Evolutionary conservation across 37 sponge, comb jelly and placozoan species (phyloP), one percentile per base, ranked within the genome.

Genomic region (Haliclona indistincta): DNA sequence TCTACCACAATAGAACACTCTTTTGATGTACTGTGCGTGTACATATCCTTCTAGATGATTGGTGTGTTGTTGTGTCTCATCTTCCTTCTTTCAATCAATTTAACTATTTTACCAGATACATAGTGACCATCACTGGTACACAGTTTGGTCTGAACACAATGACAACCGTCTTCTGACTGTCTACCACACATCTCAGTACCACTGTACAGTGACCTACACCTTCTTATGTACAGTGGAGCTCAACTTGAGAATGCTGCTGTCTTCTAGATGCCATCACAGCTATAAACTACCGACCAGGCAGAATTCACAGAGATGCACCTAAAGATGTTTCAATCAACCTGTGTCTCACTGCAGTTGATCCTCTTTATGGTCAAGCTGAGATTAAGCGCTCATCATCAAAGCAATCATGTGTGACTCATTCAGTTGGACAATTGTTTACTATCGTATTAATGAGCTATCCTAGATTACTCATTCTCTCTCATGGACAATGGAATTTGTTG

Each of bases 341-440:
- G 26, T 22, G 56, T 23, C 79, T 95, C 4, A 72, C 69, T 25
- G 32, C 60, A n/a, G 80, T 95, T 20, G 32, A 26, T 2, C 80
- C 95, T 6, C 54, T 87, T 0, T 88, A 87, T 35, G 95, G 95
- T 13, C 35, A 42, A 15, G 85, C 82, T 17, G 56, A 54, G 0
- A 58, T 81, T 28, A 64, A 28, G 8, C 43, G 76, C 23, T 25
- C 47, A 1, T 30, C 43, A 8, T 39, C 91, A 40, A 87, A 78
- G 49, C 54, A 79, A 43, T 54, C 76, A n/a, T 95, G 95, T 88
- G 69, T 95, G 29, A 91, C 91, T 30, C 91, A 90, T 45, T 89
- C 85, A 85, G 83, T 79, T 60, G 54, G 1, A 33, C 64, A 51
- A 62, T 89, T 25, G 54, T 53, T 20, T 89, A 89, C 84, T 81